Base-by-base conservation (phyloP, 2,888 invertebrate genomes). In the Mythimna ferrago region DNA sequence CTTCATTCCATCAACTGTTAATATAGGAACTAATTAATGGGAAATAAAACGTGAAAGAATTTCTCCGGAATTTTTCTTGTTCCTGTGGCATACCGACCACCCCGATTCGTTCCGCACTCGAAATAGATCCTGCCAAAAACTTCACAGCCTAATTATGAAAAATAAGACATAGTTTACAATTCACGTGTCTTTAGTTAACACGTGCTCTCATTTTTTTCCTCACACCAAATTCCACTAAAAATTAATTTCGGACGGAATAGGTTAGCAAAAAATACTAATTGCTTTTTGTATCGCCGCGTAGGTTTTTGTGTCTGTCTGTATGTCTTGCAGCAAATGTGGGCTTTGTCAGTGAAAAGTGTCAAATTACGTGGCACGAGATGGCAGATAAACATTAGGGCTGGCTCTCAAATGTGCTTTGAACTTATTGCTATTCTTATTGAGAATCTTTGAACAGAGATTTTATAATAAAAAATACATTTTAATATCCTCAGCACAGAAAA, bases 341-440 rank as follows among this genome's bases (percentile, higher is more conserved):
- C 93, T 95, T 95, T 96, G 96, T 95, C 96, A 96, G 91, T 66
- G 94, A 91, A 96, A 96, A 96, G 96, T 96, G 96, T 96, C 96
- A 95, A 95, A 95, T 96, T 96, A 96, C 96, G 90, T 93, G 92
- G 95, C 95, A 94, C 95, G 94, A 95, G 95, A 95, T 95, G 91
- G 86, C 35, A 93, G 95, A 95, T 96, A 94, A 91, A 78, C 16
- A 54, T 61, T 87, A 95, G 95, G 95, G 95, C 74, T 95, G 94
- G 11, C 82, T 77, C 85, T 32, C 19, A 19, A 60, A n/a, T 65
- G n/a, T 51, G n/a, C 6, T 51, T 16, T 51, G 9, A 62, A 63
- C 4, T 51, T 51, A 26, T 26, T 26, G 26, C 26, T 21, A 7
- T 38, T 51, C 6, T 14, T 64, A n/a, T 11, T 4, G 9, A 38